Conservation (phyloP, 92 coral and sea anemone genomes). For the Plumapathes pennacea region DNA sequence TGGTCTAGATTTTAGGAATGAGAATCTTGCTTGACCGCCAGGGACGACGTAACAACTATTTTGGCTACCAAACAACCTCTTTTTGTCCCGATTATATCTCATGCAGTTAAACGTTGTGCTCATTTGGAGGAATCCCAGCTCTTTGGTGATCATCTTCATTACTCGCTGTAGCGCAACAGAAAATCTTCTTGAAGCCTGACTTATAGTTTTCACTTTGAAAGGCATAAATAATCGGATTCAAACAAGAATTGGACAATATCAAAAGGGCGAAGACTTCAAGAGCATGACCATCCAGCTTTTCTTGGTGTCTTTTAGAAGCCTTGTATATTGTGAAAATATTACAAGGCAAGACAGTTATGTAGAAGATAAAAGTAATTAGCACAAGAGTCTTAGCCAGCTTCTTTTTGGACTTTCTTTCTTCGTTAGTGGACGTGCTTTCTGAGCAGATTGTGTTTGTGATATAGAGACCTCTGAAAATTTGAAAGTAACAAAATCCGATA, state of each 20-base stretch:
- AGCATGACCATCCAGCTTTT: background rate
- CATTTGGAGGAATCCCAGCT: no score
- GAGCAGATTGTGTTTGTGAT: constrained; percentile 66
- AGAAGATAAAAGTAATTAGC: constrained; percentile 44
- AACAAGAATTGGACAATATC: constrained; percentile 49
- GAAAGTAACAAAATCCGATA: constrained; percentile 60
- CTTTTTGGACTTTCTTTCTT: constrained; percentile 53
- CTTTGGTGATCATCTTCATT: no score
- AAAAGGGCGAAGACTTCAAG: constrained; percentile 45
- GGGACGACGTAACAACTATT: no score
- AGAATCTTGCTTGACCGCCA: no score
- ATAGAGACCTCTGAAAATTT: constrained; percentile 65
- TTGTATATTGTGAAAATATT: constrained; percentile 47
- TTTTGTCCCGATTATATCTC: no score
- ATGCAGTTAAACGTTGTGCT: no score
- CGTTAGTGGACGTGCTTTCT: constrained; percentile 41
- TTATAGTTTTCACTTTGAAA: constrained; percentile 72
- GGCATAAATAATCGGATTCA: constrained; percentile 74
- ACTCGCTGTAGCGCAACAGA: no score
- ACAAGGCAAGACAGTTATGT: constrained; percentile 55
- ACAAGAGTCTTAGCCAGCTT: constrained; percentile 57
- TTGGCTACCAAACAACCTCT: no score
- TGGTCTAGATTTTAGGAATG: no score
- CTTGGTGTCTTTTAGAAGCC: no score
- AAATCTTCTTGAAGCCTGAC: constrained; percentile 29